These are phyloP conservation scores for Eulemur rubriventer DNA, from an alignment of 2,797 vertebrate genomes.

Conservation along the genomic window DNA sequence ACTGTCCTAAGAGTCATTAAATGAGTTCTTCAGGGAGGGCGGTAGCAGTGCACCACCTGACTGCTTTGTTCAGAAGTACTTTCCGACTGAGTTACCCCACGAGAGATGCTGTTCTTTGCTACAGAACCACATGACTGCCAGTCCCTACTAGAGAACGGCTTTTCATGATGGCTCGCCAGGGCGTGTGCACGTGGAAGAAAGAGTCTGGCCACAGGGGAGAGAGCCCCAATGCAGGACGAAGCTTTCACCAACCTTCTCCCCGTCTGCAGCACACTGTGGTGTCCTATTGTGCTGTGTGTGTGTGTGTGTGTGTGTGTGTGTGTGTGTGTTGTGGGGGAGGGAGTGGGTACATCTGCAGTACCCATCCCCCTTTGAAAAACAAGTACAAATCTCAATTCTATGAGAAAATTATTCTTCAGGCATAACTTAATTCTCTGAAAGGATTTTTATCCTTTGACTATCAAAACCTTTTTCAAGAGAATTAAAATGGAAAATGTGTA, in stretches of 20 bases:
- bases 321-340: too few relatives aligned
- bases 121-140: not conserved
- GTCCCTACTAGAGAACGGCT: not conserved
- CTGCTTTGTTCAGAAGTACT: conserved; percentile 22
- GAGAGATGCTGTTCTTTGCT: not conserved
- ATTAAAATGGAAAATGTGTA: conserved; percentile 49
- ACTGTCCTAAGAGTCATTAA: not conserved
- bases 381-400: not conserved
- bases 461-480: not conserved
- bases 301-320: not conserved
- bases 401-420: conserved; percentile 27
- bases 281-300: not conserved
- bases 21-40: not conserved
- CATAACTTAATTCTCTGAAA: conserved; percentile 13
- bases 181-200: not conserved
- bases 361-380: not conserved
- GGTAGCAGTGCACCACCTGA: not conserved
- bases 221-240: not conserved
- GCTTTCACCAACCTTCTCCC: not conserved
- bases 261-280: too few relatives aligned
- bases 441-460: not conserved
- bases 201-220: not conserved
- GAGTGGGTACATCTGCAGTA: not conserved
- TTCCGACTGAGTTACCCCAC: not conserved
- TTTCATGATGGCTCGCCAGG: not conserved